phyloP scores from a whole-genome alignment of 2,113 vertebrate species.

The Atrichornis clamosus region DNA sequence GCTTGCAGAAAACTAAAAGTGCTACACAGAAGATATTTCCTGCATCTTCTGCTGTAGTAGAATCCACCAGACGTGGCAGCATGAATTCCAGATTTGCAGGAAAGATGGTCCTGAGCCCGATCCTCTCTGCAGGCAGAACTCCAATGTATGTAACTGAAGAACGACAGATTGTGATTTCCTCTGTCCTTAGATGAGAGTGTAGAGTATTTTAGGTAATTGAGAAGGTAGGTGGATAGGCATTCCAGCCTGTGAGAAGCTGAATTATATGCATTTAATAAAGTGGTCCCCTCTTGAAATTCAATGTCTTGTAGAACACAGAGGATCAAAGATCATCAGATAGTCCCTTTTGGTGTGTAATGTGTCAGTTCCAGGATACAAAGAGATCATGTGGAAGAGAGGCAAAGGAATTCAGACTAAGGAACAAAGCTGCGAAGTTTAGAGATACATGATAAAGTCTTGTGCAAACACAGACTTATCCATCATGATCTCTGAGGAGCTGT shows the following conservation, averaged over 20 bases:
- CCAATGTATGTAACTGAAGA: neutral
- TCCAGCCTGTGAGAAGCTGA: neutral
- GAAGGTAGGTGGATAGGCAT: neutral
- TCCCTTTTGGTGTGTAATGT: neutral
- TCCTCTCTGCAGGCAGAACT: neutral
- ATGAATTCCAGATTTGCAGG: neutral
- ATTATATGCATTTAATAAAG: neutral
- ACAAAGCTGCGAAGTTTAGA: neutral
- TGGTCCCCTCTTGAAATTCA: neutral
- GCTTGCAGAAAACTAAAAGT: neutral
- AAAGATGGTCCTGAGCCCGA: neutral
- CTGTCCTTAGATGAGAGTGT: neutral
- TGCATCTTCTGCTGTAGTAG: neutral
- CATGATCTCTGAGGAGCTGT: neutral
- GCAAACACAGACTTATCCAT: accelerated
- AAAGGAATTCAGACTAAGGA: neutral
- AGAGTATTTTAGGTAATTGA: neutral
- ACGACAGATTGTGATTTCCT: neutral
- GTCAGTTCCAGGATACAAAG: neutral
- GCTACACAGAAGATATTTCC: neutral
- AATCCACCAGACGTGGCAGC: accelerated
- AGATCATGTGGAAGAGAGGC: neutral
- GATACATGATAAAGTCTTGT: neutral
- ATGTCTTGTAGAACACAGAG: neutral
- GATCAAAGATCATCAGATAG: neutral